phyloP scores from a whole-genome alignment of 2,797 vertebrate genomes.

The Schizopygopsis pylzovi region DNA sequence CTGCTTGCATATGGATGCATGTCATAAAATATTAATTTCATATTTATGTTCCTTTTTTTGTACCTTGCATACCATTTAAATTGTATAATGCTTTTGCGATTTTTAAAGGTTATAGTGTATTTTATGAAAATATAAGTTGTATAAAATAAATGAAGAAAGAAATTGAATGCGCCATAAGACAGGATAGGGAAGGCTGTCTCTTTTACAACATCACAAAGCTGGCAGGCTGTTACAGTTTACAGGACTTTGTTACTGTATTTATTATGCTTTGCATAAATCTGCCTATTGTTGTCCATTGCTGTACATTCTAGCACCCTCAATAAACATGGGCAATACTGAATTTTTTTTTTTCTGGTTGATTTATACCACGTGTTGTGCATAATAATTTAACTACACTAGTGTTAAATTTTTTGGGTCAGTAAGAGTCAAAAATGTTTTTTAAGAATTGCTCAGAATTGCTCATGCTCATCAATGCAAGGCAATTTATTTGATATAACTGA shows the following conservation, averaged over 20 bases:
- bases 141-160: conserved; percentile 59
- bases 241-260: conserved; percentile 40
- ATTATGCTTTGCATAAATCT: conserved; percentile 23
- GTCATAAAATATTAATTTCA: conserved; percentile 59
- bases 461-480: not conserved
- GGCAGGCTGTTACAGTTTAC: conserved; percentile 18
- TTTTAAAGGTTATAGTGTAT: conserved; percentile 57
- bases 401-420: not conserved
- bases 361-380: not conserved
- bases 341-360: not conserved
- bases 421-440: not conserved
- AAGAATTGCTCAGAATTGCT: not conserved
- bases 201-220: not conserved
- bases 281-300: conserved; percentile 25
- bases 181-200: conserved; percentile 28
- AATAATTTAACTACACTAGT: not conserved
- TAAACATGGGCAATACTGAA: conserved; percentile 28
- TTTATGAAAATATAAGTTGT: conserved; percentile 60
- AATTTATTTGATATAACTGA: not conserved
- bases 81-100: conserved; percentile 58
- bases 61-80: conserved; percentile 51
- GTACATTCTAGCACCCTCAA: conserved; percentile 48
- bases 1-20: conserved; percentile 63
- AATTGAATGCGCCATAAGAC: conserved; percentile 4
- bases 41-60: conserved; percentile 64